Evolutionary conservation across 2,888 invertebrate species (phyloP), one percentile per base, ranked within the genome.

Genomic region (Petrophora chlorosata): DNA sequence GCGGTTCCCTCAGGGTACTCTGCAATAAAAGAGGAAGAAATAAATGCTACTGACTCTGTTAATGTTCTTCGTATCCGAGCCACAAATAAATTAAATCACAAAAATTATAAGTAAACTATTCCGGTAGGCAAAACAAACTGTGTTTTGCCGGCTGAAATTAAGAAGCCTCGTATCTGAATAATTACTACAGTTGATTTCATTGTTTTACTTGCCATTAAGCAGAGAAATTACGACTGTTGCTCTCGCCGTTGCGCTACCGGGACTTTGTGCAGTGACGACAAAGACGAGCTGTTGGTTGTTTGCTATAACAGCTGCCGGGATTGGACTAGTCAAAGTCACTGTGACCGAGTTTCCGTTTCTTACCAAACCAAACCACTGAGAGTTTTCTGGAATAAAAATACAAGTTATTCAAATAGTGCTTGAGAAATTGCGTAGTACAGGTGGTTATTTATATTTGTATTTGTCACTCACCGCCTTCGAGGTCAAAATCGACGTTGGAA

Each of bases 231-330:
- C n/a, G n/a, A 68, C 51, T 0, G 64, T 64, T 0, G 70, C 45
- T 15, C 46, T 45, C 5, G 62, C 61, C 4, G 39, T 43, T 2
- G 35, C 45, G 23, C 56, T 60, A 15, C 56, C 59, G 5, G 53
- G 53, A 22, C 51, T 59, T 16, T 50, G 30, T 1, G 72, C 72
- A 5, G 40, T 46, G 14, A 70, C 40, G 2, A 51, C 28, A 16
- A 72, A 67, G 1, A 67, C 44, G n/a, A 73, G 52, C 23, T 66
- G 65, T 14, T 61, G 61, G 30, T 66, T 66, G 41, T 61, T 67
- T 10, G 50, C 51, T 16, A 73, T 13, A 1, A 69, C 56, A 10
- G 61, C 59, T 3, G 58, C 39, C 2, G 74, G 70, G 26, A 74
- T 65, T 1, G 65, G 42, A 10, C 30, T 53, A 9, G 41, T 14